Percentiles rank a stretch among this genome's conserved stretches.
phyloP scores from a whole-genome alignment of 1,140 invertebrate species.

The Laupala kohalensis region DNA sequence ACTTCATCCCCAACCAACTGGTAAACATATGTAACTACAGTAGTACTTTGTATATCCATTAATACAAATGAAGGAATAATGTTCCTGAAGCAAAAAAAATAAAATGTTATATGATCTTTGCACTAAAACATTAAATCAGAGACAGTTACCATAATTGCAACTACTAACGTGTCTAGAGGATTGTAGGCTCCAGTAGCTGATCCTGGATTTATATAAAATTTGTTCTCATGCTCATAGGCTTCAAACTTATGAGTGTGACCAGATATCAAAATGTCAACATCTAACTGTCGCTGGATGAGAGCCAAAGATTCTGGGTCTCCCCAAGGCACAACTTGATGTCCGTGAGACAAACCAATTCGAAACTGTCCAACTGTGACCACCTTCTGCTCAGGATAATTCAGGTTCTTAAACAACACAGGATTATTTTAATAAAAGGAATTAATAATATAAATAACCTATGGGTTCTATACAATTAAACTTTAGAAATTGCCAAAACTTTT shows the following conservation, averaged over 20 bases:
- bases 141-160: too few relatives aligned
- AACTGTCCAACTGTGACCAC: constrained; percentile 98
- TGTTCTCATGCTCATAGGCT: constrained; percentile 96
- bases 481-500: too few relatives aligned
- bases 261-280: constrained; percentile 97
- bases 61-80: constrained; percentile 94
- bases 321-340: constrained; percentile 95
- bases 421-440: not conserved
- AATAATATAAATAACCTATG: not conserved
- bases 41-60: constrained; percentile 97
- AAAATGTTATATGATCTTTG: not conserved
- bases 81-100: constrained; percentile 44
- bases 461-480: not conserved
- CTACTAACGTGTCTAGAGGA: constrained; percentile 65
- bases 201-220: constrained; percentile 99
- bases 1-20: constrained; percentile 95
- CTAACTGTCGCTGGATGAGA: constrained; percentile 87
- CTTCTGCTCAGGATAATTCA: constrained; percentile 96
- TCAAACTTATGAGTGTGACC: constrained; percentile 99
- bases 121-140: too few relatives aligned
- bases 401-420: constrained; percentile 52
- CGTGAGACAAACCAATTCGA: constrained; percentile 93
- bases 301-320: constrained; percentile 88
- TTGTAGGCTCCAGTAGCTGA: constrained; percentile 96
- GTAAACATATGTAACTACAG: constrained; percentile 97